phyloP scores from a whole-genome alignment of 2,888 invertebrate species.

The Agrochola circellaris region DNA sequence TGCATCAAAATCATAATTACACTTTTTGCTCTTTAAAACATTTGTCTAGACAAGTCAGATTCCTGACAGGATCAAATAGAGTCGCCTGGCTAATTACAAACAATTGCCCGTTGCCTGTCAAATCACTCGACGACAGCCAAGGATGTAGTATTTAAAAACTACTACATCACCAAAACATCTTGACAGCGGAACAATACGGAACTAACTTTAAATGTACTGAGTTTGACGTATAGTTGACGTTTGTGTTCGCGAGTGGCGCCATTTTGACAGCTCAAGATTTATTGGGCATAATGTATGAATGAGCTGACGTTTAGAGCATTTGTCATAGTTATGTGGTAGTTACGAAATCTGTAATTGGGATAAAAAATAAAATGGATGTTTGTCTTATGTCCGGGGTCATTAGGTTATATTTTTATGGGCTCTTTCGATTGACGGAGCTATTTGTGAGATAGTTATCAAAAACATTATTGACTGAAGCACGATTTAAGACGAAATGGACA shows the following conservation, averaged over 20 bases:
- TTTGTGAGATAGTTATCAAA: conserved; percentile 30
- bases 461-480: conserved; percentile 17
- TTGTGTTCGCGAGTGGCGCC: conserved; percentile 34
- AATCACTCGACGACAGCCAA: conserved; percentile 62
- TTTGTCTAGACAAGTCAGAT: conserved; percentile 51
- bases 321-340: conserved; percentile 42
- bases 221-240: conserved; percentile 34
- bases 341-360: conserved; percentile 50
- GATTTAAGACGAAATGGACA: conserved; percentile 19
- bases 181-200: conserved; percentile 14
- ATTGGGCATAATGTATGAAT: conserved; percentile 10
- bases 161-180: conserved; percentile 5
- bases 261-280: conserved; percentile 3
- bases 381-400: conserved; percentile 33
- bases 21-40: conserved; percentile 38
- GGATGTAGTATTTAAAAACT: conserved; percentile 58
- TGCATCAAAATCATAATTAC: conserved; percentile 34
- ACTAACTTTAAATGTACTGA: conserved; percentile 27
- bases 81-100: conserved; percentile 50
- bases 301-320: conserved; percentile 32
- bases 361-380: conserved; percentile 30
- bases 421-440: conserved; percentile 21
- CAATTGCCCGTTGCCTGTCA: conserved; percentile 61
- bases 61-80: conserved; percentile 51
- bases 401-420: conserved; percentile 39